A percentile compares a stretch with the other conserved stretches of the same genome.
Conservation (phyloP, 2,888 invertebrate genomes). For the Hirtodrosophila cameraria region DNA sequence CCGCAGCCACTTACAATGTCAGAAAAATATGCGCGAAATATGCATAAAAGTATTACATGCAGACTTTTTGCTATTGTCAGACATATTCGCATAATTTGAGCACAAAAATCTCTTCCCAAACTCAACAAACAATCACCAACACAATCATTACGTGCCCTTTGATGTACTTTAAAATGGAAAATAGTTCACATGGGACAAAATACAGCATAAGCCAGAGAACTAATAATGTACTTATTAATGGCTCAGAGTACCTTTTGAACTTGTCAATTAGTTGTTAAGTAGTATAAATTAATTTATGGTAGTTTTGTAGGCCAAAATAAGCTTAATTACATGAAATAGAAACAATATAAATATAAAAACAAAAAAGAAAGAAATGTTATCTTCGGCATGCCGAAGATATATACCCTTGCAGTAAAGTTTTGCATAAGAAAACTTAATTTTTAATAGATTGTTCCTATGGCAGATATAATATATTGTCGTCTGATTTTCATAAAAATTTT, state of each 20-base stretch:
- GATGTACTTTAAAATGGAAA: constrained; percentile 14
- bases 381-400: too few relatives aligned
- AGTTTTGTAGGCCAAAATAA: background rate
- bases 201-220: constrained; percentile 3
- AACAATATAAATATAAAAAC: too few relatives aligned
- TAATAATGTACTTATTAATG: constrained; percentile 7
- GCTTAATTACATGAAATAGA: background rate
- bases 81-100: constrained; percentile 1
- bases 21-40: constrained; percentile 78
- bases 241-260: too few relatives aligned
- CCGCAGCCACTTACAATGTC: constrained; percentile 77
- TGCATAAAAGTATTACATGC: constrained; percentile 77
- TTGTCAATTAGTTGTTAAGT: constrained; percentile 34
- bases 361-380: too few relatives aligned
- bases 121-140: constrained; percentile 29
- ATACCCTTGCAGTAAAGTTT: too few relatives aligned
- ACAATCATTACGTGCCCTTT: constrained; percentile 20
- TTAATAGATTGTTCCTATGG: too few relatives aligned
- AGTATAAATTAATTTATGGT: constrained; percentile 13
- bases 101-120: constrained; percentile 13
- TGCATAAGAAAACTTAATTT: too few relatives aligned
- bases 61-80: constrained; percentile 53
- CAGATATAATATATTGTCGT: too few relatives aligned
- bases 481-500: too few relatives aligned
- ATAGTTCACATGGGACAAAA: constrained; percentile 6